These are phyloP conservation scores for Scaptomyza montana DNA, from an alignment of 1,140 invertebrate genomes.

Conservation along the genomic window DNA sequence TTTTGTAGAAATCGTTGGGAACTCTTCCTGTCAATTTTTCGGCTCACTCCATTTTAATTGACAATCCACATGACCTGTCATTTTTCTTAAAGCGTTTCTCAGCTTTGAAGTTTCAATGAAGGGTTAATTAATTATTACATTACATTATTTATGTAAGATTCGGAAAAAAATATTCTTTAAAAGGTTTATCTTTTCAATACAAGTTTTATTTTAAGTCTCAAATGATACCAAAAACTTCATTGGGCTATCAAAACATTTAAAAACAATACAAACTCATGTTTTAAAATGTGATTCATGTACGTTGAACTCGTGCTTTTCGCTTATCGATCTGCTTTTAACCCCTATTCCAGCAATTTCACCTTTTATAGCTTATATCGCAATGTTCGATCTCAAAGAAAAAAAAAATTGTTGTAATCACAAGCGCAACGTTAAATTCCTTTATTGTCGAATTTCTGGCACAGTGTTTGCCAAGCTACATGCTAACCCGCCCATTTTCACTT, in stretches of 20 bases:
- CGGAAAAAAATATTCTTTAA: no score
- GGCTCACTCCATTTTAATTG: constrained; percentile 11
- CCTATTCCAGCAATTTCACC: constrained; percentile 1
- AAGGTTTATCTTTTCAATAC: no score
- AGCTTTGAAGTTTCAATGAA: no score
- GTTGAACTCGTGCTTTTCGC: constrained; percentile 7
- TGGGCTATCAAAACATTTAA: neutral
- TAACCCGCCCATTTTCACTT: constrained; percentile 8
- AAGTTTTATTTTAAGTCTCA: no score
- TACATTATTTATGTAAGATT: no score
- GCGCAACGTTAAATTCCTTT: constrained; percentile 36
- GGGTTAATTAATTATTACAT: neutral
- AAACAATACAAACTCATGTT: neutral
- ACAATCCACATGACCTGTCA: constrained; percentile 27
- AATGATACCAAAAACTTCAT: no score
- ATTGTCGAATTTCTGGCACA: constrained; percentile 8
- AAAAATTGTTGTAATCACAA: constrained; percentile 17
- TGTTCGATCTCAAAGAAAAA: constrained; percentile 20
- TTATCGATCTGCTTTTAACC: constrained; percentile 2
- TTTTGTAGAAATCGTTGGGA: neutral
- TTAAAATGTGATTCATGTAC: neutral
- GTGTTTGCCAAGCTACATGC: neutral
- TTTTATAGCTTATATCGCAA: constrained; percentile 41
- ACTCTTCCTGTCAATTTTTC: neutral
- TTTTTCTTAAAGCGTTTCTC: constrained; percentile 4